phyloP scores from a whole-genome alignment of 2,888 invertebrate genomes.

The Lagria hirta region DNA sequence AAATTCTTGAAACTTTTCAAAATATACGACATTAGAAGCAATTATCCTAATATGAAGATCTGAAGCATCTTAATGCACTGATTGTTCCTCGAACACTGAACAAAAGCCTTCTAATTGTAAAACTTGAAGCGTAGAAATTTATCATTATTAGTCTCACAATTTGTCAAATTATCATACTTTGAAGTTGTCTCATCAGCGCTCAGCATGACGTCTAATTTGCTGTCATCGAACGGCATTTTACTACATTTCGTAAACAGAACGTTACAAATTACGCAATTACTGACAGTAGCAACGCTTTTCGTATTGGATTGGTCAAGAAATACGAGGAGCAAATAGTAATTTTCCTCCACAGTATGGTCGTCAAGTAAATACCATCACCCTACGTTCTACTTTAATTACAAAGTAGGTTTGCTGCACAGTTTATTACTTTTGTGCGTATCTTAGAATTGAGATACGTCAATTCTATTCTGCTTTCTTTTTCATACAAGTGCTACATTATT shows the following conservation, averaged over 20 bases:
- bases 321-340: conserved; percentile 4
- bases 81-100: conserved; percentile 5
- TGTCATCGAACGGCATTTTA: conserved; percentile 21
- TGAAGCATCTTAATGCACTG: conserved; percentile 6
- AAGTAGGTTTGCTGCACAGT: no score
- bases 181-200: conserved; percentile 4
- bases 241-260: conserved; percentile 24
- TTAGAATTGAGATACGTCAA: no score
- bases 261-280: conserved; percentile 26
- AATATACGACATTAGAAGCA: no score
- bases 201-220: conserved; percentile 18
- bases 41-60: no score
- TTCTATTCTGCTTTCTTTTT: no score
- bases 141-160: conserved; percentile 16
- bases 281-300: conserved; percentile 23
- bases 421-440: no score
- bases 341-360: conserved; percentile 8
- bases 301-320: conserved; percentile 30
- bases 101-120: conserved; percentile 21
- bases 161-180: conserved; percentile 12
- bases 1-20: no score
- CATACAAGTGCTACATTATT: no score
- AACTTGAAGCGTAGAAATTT: conserved; percentile 16
- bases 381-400: conserved; percentile 4
- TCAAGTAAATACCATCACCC: neutral